Evolutionary conservation across 2,888 invertebrate species (phyloP).

Genomic region (Yponomeuta plumbellus): DNA sequence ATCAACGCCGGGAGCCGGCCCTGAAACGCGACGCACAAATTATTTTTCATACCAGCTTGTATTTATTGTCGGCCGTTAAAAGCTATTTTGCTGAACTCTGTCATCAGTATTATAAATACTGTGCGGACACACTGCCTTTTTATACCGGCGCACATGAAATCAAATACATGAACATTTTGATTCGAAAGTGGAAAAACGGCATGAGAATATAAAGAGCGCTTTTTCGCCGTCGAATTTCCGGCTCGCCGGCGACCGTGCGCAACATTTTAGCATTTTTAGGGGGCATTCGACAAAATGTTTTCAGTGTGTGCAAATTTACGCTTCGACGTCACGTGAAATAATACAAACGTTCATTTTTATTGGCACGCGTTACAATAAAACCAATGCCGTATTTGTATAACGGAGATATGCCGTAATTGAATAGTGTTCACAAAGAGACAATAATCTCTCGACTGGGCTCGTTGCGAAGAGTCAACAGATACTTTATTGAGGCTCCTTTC

Average conservation of each 20-base stretch:
- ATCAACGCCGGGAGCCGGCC: slow-evolving; percentile 56
- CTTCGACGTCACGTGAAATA: slow-evolving; percentile 11
- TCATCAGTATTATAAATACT: background rate
- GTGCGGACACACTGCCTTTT: slow-evolving; percentile 1
- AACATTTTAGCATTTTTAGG: slow-evolving; percentile 48
- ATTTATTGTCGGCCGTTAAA: slow-evolving; percentile 3
- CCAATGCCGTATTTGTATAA: background rate
- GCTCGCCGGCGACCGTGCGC: slow-evolving; percentile 43
- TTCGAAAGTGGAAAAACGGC: slow-evolving; percentile 46
- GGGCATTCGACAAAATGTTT: slow-evolving; percentile 36
- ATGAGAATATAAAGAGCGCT: slow-evolving; percentile 46
- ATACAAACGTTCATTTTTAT: slow-evolving; percentile 5
- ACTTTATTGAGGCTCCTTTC: slow-evolving; percentile 12
- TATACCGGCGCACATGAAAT: background rate
- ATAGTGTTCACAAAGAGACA: slow-evolving; percentile 10
- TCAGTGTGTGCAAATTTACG: slow-evolving; percentile 24
- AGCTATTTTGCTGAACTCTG: slow-evolving; percentile 1
- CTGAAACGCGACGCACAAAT: slow-evolving; percentile 29
- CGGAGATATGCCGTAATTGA: slow-evolving; percentile 7
- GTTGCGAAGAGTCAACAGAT: slow-evolving; percentile 2
- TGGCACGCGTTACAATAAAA: slow-evolving; percentile 2
- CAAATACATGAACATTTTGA: slow-evolving; percentile 17
- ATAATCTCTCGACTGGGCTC: slow-evolving; percentile 6
- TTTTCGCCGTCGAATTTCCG: slow-evolving; percentile 55
- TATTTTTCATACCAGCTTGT: slow-evolving; percentile 1